Evolutionary conservation across 2,113 vertebrate genomes (phyloP), one percentile per base, ranked within the genome.

Genomic region (Lontra canadensis): DNA sequence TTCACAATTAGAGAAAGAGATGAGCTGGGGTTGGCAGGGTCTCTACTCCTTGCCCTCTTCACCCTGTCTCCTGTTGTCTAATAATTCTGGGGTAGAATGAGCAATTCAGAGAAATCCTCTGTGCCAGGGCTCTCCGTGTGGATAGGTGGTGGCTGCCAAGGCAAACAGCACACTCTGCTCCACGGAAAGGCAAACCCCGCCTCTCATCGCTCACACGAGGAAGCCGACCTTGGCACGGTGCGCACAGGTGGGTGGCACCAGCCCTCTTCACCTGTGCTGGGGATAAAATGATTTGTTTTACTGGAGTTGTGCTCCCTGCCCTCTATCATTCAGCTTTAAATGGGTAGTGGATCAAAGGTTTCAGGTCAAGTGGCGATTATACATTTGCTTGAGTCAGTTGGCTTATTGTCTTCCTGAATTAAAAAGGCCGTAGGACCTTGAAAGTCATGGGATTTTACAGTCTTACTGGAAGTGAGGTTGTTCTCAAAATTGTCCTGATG

Each of bases 51-150:
- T 86, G 90, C 39, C 84, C n/a, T 52, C 84, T 69, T 67, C 52
- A 59, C 21, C 18, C 15, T 42, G 26, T 81, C 42, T 44, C 36
- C 57, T 74, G 17, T 55, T 79, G 93, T 65, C 80, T 49, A 59
- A 79, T 52, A 47, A 57, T 71, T 23, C 44, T 31, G 57, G 55
- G 79, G 31, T 4, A 92, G 65, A 15, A 13, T 26, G 25, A 71
- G 79, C 5, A 15, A 94, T 95, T 95, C 94, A 84, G 65, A 96
- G 92, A 96, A 98, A 44, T 91, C 20, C 73, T 29, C 26, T 25
- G 87, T 94, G 81, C 87, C 88, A 91, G 71, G 42, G 57, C 25
- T 88, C 25, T 84, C 13, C 4, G 20, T 3, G 0, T 3, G 12
- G 10, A 69, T 2, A 52, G 57, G 52, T 18, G 1, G 4, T 49